These are phyloP conservation scores for Acrobasis suavella DNA, from an alignment of 2,888 invertebrate genomes.

Conservation along the genomic window DNA sequence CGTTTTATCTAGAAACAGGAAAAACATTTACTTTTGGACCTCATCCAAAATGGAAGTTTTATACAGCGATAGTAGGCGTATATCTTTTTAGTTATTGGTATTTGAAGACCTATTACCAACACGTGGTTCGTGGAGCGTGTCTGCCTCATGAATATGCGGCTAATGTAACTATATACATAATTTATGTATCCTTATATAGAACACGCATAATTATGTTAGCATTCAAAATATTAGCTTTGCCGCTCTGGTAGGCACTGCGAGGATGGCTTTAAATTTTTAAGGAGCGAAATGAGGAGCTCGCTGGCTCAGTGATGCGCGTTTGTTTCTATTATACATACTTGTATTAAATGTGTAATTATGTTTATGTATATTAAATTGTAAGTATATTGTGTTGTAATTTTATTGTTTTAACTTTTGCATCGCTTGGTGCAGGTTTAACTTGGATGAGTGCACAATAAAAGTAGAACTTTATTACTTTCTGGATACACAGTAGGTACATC, in stretches of 20 bases:
- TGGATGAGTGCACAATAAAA: too few species aligned
- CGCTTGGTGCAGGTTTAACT: too few species aligned
- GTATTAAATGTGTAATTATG: too few species aligned
- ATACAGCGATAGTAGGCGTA: conserved; percentile 1
- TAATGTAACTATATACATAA: conserved; percentile 13
- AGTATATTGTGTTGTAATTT: too few species aligned
- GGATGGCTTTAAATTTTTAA: neutral
- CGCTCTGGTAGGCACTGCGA: conserved; percentile 13
- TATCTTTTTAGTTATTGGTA: conserved; percentile 17
- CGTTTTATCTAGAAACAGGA: neutral
- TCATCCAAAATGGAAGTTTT: neutral
- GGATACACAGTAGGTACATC: too few species aligned
- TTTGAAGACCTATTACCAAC: conserved; percentile 24
- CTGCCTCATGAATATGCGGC: conserved; percentile 23
- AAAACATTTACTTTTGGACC: neutral
- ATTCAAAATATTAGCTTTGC: conserved; percentile 15
- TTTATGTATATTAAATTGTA: too few species aligned
- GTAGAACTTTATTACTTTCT: too few species aligned
- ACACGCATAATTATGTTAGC: conserved; percentile 9
- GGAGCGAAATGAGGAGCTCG: neutral
- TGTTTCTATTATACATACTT: too few species aligned
- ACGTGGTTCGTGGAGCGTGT: conserved; percentile 24
- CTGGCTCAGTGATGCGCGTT: too few species aligned
- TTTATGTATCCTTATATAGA: conserved; percentile 14
- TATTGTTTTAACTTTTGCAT: too few species aligned